A percentile compares a stretch with the other conserved stretches of the same genome.
Conservation (phyloP, 2,797 vertebrate species). For the Galago senegalensis region DNA sequence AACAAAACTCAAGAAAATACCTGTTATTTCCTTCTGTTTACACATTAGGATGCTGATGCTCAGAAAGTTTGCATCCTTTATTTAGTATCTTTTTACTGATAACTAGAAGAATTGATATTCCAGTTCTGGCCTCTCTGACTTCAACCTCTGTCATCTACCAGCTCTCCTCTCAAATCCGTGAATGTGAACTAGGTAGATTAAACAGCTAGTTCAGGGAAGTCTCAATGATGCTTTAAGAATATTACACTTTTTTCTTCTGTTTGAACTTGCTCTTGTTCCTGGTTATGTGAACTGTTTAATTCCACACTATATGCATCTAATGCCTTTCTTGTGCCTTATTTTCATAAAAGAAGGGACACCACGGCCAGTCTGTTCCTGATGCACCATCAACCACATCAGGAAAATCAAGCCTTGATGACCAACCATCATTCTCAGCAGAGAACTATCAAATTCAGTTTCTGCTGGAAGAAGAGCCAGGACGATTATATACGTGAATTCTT, state of each 20-base stretch:
- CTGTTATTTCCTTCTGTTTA: neutral
- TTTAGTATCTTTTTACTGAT: neutral
- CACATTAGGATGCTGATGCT: neutral
- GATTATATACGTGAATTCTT: neutral
- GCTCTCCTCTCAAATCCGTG: neutral
- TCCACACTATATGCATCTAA: neutral
- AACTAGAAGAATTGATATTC: neutral
- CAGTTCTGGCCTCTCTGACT: neutral
- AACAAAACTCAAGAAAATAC: neutral
- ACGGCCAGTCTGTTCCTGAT: neutral
- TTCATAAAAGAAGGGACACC: constrained; percentile 20
- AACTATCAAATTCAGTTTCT: constrained; percentile 48
- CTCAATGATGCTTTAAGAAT: constrained; percentile 42
- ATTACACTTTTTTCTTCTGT: neutral
- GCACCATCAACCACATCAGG: neutral
- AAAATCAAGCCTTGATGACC: constrained; percentile 5
- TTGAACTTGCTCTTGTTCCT: constrained; percentile 6
- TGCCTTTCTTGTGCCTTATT: neutral
- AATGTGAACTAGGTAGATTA: constrained; percentile 39
- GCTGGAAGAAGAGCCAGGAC: neutral
- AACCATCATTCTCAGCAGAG: constrained; percentile 8
- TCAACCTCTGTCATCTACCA: neutral
- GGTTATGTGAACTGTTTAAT: constrained; percentile 42
- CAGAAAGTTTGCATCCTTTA: constrained; percentile 16
- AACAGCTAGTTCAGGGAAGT: neutral